These are phyloP conservation scores for Megaptera novaeangliae DNA, from an alignment of 2,113 vertebrate genomes.

Conservation along the genomic window DNA sequence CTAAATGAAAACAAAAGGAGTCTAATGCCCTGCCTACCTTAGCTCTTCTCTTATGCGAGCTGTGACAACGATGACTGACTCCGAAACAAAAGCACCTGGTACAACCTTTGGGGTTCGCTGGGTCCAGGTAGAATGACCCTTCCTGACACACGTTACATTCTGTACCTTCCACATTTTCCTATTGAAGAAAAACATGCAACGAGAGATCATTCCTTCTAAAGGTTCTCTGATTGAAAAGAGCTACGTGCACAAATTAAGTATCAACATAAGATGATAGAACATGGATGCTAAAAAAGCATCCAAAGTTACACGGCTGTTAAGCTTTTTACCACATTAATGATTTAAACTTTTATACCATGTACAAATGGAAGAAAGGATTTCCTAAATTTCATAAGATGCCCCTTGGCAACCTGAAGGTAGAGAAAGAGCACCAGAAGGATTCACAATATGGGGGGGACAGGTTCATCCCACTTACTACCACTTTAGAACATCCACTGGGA, in stretches of 20 bases:
- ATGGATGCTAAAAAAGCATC: neutral
- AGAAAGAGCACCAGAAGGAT: neutral
- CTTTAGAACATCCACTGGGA: neutral
- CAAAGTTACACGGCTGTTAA: neutral
- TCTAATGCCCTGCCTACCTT: conserved; percentile 82
- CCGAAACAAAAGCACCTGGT: conserved; percentile 94
- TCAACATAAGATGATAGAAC: neutral
- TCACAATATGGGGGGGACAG: neutral
- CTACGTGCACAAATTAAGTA: neutral
- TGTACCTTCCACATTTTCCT: conserved; percentile 90
- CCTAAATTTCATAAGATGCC: neutral
- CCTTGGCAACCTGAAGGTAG: neutral
- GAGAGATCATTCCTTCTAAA: neutral
- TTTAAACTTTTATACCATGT: neutral
- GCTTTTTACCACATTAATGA: neutral
- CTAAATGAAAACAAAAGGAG: neutral
- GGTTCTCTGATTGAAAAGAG: neutral
- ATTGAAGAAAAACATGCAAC: neutral
- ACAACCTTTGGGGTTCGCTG: conserved; percentile 88
- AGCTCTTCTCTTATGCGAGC: conserved; percentile 84
- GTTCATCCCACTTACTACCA: neutral
- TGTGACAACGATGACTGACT: conserved; percentile 84
- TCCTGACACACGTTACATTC: conserved; percentile 85
- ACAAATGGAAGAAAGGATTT: neutral
- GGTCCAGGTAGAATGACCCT: conserved; percentile 90